Evolutionary conservation across 1,140 invertebrate species (phyloP).

Genomic region (Sitophilus oryzae): DNA sequence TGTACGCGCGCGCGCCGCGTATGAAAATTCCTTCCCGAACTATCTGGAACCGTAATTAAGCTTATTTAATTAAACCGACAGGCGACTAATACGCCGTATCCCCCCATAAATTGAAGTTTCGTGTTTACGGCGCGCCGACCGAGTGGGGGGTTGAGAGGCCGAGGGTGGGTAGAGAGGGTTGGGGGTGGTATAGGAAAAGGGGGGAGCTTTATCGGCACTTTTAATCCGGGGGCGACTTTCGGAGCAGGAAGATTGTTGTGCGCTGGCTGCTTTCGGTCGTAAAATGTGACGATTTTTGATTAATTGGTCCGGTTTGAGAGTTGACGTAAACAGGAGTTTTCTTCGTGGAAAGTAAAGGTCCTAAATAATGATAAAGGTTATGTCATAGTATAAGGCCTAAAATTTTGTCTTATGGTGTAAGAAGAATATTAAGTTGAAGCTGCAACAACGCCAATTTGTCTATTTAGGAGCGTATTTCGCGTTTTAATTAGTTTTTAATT

Average conservation of each 20-base stretch:
- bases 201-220: not conserved
- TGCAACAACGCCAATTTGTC: no score
- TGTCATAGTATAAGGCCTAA: no score
- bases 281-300: not conserved
- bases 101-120: conserved; percentile 38
- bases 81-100: conserved; percentile 33
- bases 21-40: conserved; percentile 18
- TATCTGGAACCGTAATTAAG: conserved; percentile 38
- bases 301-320: no score
- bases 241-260: not conserved
- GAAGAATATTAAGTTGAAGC: no score
- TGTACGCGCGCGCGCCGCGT: not conserved
- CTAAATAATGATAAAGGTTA: no score
- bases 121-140: conserved; percentile 26
- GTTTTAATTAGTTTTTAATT: no score
- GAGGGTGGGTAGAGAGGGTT: not conserved
- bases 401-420: no score
- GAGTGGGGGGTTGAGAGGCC: not conserved
- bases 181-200: not conserved
- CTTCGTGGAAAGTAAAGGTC: no score
- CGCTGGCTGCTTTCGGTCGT: no score
- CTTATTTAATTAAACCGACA: conserved; percentile 39
- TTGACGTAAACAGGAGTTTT: no score
- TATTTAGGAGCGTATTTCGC: no score
- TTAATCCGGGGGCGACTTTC: not conserved